Base-by-base conservation (phyloP, 2,888 invertebrate species). In the Synergus japonicus region DNA sequence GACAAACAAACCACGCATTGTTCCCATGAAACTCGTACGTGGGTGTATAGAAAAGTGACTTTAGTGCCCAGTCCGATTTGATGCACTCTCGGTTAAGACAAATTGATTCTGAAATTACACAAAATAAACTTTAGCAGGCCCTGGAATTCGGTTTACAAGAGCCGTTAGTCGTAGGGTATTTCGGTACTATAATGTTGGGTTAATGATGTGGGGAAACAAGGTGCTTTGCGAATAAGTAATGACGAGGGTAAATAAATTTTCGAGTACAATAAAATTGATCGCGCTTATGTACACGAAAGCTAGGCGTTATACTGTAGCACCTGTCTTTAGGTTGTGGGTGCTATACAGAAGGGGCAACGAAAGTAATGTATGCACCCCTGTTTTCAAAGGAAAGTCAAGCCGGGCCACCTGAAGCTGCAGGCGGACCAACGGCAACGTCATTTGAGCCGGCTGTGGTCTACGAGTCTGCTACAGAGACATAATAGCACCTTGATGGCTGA, bases 351-450 rank as follows among this genome's bases (percentile, higher is more conserved):
- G 85, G 84, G 87, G 84, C 87, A 86, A 88, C 87, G 85, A 87
- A 88, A 89, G 86, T 92, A 91, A 92, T 91, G 91, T 92, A 92
- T 92, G 92, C 92, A 92, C 92, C 92, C 92, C 88, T 88, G 88
- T 82, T 77, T 83, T 87, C 86, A 86, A 87, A 88, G 87, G 86
- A 86, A 86, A 87, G 86, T 88, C 87, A 87, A 83, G 83, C 84
- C 85, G 87, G 88, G 89, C 90, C 91, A 92, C 91, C 92, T 91
- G 91, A 92, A 90, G 90, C 91, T 90, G 90, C 90, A 90, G 90
- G 87, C 90, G 85, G 85, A 85, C 85, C 85, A 82, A 73, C 86
- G 88, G 88, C 88, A 88, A 83, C 86, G 88, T 88, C 88, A 88
- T 87, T 90, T 87, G 86, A 85, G 88, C 90, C 90, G 91, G 90